Evolutionary conservation across 2,797 vertebrate species (phyloP).

Genomic region (Discoglossus pictus): DNA sequence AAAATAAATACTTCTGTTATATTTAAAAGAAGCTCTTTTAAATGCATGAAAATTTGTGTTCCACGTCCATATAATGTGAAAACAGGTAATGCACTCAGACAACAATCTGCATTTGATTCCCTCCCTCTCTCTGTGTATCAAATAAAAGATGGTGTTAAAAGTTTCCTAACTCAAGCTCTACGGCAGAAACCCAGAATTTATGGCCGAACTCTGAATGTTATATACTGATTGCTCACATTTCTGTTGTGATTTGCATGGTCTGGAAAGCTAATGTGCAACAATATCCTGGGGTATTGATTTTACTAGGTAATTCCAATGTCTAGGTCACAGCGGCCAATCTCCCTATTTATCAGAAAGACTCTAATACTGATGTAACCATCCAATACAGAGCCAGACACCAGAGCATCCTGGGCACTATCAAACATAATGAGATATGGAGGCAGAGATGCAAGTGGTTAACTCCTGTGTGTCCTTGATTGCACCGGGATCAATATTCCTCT

Average conservation of each 20-base stretch:
- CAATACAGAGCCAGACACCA: conserved; percentile 24
- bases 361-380: conserved; percentile 40
- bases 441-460: conserved; percentile 37
- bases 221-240: conserved; percentile 36
- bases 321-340: conserved; percentile 45
- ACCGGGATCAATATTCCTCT: no score
- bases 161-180: conserved; percentile 10
- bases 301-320: conserved; percentile 51
- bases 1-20: no score
- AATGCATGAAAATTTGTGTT: no score
- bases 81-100: not conserved
- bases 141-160: conserved; percentile 29
- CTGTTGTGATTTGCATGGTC: conserved; percentile 45
- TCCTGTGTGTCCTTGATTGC: conserved; percentile 30
- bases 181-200: conserved; percentile 28
- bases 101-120: conserved; percentile 8
- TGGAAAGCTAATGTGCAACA: conserved; percentile 49
- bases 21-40: no score
- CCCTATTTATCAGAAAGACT: conserved; percentile 41
- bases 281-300: conserved; percentile 49
- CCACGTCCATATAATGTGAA: no score
- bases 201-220: conserved; percentile 31
- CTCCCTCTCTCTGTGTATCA: not conserved
- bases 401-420: conserved; percentile 14
- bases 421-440: conserved; percentile 23